These are phyloP conservation scores for Anguilla marmorata DNA, from an alignment of 2,797 vertebrate species.

Conservation along the genomic window DNA sequence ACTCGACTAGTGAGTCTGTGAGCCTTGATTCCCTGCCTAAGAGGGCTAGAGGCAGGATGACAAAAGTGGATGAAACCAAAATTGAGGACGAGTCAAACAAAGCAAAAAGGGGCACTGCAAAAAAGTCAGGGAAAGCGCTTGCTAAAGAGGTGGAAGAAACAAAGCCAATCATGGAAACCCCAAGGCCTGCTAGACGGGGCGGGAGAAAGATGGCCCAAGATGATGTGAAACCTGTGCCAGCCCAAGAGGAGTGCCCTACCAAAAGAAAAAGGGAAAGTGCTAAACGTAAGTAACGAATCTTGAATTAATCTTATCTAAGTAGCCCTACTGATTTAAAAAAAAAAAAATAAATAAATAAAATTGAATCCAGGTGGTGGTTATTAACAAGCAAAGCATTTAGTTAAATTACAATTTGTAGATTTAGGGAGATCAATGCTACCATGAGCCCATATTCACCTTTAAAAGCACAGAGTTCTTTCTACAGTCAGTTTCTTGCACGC, in stretches of 20 bases:
- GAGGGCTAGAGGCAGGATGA: constrained; percentile 35
- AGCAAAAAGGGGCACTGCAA: constrained; percentile 10
- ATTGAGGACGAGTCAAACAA: background rate
- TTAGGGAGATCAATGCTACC: background rate
- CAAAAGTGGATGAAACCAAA: constrained; percentile 21
- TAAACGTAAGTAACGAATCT: background rate
- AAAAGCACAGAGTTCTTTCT: no score
- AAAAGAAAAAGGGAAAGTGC: background rate
- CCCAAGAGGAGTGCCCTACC: background rate
- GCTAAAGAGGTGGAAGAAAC: constrained; percentile 13
- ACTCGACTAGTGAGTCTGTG: background rate
- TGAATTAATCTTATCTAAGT: background rate
- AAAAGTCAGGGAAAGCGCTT: constrained; percentile 4
- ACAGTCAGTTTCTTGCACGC: background rate
- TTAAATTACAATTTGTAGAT: background rate
- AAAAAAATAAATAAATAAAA: background rate
- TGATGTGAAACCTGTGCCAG: constrained; percentile 10
- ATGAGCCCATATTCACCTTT: background rate
- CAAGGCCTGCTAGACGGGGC: constrained; percentile 35
- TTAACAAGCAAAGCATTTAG: background rate
- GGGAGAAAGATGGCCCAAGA: constrained; percentile 36
- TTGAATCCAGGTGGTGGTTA: background rate
- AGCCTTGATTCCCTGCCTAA: constrained; percentile 29
- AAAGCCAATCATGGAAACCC: constrained; percentile 20
- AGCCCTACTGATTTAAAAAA: background rate